These are phyloP conservation scores for Hozukius guyotensis DNA, from an alignment of 2,797 vertebrate genomes.

Conservation along the genomic window DNA sequence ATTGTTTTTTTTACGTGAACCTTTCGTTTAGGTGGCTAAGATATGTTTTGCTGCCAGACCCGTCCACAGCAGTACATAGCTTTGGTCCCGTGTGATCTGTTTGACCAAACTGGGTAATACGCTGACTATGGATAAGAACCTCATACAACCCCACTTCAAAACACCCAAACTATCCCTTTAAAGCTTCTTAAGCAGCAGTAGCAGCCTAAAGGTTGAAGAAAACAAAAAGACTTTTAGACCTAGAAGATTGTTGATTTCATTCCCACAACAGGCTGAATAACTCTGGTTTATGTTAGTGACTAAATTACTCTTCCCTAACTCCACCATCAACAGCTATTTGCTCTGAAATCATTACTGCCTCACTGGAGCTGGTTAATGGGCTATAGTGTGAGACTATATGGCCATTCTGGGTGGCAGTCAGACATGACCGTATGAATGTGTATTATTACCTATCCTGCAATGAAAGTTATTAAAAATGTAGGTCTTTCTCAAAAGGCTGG, in stretches of 20 bases:
- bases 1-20: too few relatives aligned
- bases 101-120: too few relatives aligned
- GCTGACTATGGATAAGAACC: rapidly evolving
- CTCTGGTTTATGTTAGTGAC: constrained; percentile 9
- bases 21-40: too few relatives aligned
- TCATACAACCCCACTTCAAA: too few relatives aligned
- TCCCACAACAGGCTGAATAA: constrained; percentile 1
- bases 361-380: constrained; percentile 21
- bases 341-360: constrained; percentile 7
- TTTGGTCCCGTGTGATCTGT: too few relatives aligned
- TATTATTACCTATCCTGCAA: neutral
- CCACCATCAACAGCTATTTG: constrained; percentile 3
- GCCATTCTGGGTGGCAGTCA: neutral
- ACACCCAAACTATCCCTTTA: neutral
- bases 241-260: constrained; percentile 13
- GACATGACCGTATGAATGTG: neutral
- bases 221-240: neutral
- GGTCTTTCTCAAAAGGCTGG: constrained; percentile 1
- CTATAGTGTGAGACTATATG: neutral
- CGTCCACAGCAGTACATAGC: too few relatives aligned
- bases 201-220: neutral
- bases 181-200: neutral
- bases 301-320: constrained; percentile 10
- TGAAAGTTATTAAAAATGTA: constrained; percentile 25
- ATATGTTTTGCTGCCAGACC: too few relatives aligned